Evolutionary conservation across 2,113 vertebrate genomes (phyloP).

Genomic region (Ctenomys sociabilis): DNA sequence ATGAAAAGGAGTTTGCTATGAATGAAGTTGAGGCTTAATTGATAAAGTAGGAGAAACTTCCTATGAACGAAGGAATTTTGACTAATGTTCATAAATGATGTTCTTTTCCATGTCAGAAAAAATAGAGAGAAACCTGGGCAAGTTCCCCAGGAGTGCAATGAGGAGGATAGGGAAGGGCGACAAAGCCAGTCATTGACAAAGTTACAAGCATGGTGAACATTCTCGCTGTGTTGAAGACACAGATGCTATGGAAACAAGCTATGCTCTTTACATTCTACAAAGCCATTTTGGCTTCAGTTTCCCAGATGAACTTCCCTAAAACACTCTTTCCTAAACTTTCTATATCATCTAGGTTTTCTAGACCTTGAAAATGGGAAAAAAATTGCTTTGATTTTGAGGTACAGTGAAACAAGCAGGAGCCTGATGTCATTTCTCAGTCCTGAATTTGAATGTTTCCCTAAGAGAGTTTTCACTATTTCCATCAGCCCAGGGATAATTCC

Average conservation of each 20-base stretch:
- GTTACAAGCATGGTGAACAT: background rate
- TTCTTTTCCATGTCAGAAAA: background rate
- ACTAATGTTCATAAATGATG: background rate
- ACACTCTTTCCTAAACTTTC: background rate
- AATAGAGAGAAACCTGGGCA: background rate
- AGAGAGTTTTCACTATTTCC: background rate
- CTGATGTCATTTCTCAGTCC: background rate
- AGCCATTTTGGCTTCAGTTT: background rate
- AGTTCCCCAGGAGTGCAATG: background rate
- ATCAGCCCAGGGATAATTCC: background rate
- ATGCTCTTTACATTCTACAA: background rate
- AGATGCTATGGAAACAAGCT: background rate
- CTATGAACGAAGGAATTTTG: background rate
- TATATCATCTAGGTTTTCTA: background rate
- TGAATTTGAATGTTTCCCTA: background rate
- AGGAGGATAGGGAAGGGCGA: background rate
- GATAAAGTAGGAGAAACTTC: background rate
- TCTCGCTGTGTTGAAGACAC: background rate
- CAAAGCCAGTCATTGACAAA: background rate
- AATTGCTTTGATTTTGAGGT: background rate
- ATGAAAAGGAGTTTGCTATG: background rate
- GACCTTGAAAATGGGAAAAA: background rate
- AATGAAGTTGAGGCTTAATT: background rate
- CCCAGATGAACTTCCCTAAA: background rate
- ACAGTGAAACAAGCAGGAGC: background rate